Conservation (phyloP, 2,888 invertebrate species). For the Stegana nigrithorax region DNA sequence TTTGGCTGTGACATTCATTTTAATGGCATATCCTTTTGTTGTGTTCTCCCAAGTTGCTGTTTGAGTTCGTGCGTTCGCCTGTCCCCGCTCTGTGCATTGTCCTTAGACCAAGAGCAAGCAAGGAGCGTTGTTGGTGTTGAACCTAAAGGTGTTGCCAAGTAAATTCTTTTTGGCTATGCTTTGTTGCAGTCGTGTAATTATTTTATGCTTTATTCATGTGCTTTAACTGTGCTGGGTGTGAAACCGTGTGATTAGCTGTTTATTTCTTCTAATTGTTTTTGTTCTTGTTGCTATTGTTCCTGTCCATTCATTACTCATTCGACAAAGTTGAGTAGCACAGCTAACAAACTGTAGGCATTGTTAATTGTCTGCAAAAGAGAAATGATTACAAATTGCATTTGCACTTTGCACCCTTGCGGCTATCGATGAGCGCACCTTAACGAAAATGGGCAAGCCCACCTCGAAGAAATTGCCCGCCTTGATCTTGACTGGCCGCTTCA, state of each 20-base stretch:
- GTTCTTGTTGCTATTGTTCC: constrained; percentile 15
- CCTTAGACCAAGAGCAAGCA: constrained; percentile 20
- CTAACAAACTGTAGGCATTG: constrained; percentile 61
- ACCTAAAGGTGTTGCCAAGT: constrained; percentile 8
- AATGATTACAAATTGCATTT: neutral
- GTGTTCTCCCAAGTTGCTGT: constrained; percentile 18
- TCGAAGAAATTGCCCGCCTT: constrained; percentile 56
- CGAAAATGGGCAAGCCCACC: constrained; percentile 57
- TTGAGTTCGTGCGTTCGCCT: constrained; percentile 21
- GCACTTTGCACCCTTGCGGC: neutral
- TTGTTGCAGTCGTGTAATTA: neutral
- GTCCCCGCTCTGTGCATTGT: constrained; percentile 8
- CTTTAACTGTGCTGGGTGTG: neutral
- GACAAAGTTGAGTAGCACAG: constrained; percentile 56
- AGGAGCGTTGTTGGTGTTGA: neutral
- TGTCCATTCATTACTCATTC: constrained; percentile 30
- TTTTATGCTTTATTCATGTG: neutral
- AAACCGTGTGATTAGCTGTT: constrained; percentile 6
- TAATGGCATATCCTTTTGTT: constrained; percentile 32
- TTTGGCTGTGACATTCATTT: constrained; percentile 43
- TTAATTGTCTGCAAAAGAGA: constrained; percentile 49
- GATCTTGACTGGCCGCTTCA: constrained; percentile 50
- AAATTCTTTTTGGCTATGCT: too few species aligned
- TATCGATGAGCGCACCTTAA: constrained; percentile 43
- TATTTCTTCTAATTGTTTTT: constrained; percentile 16